Conservation (phyloP, 2,113 vertebrate genomes). For the Ibidorhyncha struthersii region DNA sequence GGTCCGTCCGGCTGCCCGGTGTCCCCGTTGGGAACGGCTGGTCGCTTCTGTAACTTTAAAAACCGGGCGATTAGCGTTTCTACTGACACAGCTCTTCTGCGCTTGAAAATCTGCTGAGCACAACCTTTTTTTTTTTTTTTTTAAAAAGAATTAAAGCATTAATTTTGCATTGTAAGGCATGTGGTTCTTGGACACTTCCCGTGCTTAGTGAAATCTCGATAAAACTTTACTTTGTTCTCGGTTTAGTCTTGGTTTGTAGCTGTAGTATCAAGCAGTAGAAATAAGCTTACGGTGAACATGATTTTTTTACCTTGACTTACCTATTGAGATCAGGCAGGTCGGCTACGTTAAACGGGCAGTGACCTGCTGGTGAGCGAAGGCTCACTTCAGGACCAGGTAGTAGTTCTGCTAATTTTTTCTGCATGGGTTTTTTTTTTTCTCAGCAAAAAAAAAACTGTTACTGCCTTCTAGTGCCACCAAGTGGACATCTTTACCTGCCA, state of each 20-base stretch:
- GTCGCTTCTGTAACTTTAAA: background rate
- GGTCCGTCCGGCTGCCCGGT: background rate
- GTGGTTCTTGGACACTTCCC: background rate
- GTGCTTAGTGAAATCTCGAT: background rate
- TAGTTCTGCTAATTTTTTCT: background rate
- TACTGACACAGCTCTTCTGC: background rate
- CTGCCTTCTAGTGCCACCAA: background rate
- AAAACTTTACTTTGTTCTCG: accelerated
- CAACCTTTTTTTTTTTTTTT: background rate
- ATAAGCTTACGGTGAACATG: accelerated
- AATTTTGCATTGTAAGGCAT: too few relatives aligned
- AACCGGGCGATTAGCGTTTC: background rate
- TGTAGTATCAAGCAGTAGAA: accelerated
- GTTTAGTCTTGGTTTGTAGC: accelerated
- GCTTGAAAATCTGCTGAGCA: background rate
- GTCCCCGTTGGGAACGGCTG: background rate
- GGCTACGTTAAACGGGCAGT: accelerated
- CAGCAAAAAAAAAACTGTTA: background rate
- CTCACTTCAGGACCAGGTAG: background rate
- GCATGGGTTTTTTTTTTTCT: background rate
- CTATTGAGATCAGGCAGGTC: accelerated
- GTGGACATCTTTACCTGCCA: background rate
- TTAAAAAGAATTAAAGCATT: background rate
- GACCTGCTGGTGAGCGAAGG: background rate
- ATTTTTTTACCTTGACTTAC: accelerated